phyloP scores from a whole-genome alignment of 2,113 vertebrate genomes.

The Phocoena phocoena region DNA sequence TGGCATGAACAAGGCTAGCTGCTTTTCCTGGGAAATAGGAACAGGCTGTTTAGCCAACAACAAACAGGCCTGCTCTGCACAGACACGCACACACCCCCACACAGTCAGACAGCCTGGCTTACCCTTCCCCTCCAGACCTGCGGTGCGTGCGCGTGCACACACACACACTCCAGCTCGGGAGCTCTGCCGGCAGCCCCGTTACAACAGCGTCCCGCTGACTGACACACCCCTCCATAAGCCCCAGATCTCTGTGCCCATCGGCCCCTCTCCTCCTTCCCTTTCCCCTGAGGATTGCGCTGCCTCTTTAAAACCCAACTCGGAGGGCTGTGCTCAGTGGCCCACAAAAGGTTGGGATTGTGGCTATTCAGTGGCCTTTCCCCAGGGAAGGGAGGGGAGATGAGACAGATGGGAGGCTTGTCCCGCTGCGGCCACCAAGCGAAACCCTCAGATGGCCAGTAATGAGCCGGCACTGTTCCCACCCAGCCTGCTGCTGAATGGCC shows the following conservation, averaged over 20 bases:
- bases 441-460: background rate
- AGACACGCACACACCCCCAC: background rate
- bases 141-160: background rate
- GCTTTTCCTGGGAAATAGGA: slow-evolving; percentile 24
- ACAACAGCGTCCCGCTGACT: background rate
- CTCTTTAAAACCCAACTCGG: slow-evolving; percentile 6
- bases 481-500: background rate
- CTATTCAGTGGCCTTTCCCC: slow-evolving; percentile 47
- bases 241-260: background rate
- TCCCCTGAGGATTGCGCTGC: background rate
- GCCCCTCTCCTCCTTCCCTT: background rate
- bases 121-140: background rate
- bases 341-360: slow-evolving; percentile 27
- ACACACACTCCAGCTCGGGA: background rate
- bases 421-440: background rate
- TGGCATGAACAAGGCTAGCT: too few species aligned
- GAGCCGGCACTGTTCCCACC: background rate
- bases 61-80: background rate
- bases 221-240: background rate
- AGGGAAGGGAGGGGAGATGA: slow-evolving; percentile 1
- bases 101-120: slow-evolving; percentile 12
- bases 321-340: background rate
- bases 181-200: background rate
- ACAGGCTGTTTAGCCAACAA: slow-evolving; percentile 64
- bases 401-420: slow-evolving; percentile 56